Evolutionary conservation across 2,888 invertebrate species (phyloP).

Genomic region (Drosophila villosipedis): DNA sequence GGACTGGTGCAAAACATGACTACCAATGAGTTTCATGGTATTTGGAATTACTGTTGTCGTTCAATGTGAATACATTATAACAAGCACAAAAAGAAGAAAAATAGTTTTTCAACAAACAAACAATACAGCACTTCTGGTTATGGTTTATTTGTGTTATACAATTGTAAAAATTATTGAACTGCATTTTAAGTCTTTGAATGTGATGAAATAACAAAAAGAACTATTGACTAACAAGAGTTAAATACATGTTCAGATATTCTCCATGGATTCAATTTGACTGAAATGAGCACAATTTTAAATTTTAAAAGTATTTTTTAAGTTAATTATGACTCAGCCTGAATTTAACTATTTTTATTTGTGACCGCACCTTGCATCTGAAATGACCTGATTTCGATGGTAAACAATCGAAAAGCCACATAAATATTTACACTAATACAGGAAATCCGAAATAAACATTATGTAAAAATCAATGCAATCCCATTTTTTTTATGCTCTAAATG

Average conservation of each 20-base stretch:
- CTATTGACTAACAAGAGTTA: background rate
- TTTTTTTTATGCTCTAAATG: slow-evolving; percentile 1
- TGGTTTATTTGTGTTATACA: background rate
- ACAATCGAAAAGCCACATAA: slow-evolving; percentile 34
- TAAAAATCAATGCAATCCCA: slow-evolving; percentile 8
- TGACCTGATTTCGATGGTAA: background rate
- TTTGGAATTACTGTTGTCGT: slow-evolving; percentile 17
- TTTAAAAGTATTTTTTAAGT: background rate
- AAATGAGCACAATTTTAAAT: background rate
- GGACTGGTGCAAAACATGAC: background rate
- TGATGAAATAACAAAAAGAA: background rate
- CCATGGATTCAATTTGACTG: background rate
- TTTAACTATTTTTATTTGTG: background rate
- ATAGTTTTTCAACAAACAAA: background rate
- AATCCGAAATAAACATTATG: slow-evolving; percentile 39
- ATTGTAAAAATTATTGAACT: background rate
- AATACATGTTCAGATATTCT: background rate
- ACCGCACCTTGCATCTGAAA: background rate
- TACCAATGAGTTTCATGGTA: slow-evolving; percentile 17
- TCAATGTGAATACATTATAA: background rate
- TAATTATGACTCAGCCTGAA: background rate
- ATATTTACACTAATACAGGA: slow-evolving; percentile 42
- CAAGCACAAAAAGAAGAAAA: background rate
- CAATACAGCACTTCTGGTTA: background rate
- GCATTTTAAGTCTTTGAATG: background rate